Evolutionary conservation across 2,888 invertebrate species (phyloP).

Genomic region (Ophion ellenae): DNA sequence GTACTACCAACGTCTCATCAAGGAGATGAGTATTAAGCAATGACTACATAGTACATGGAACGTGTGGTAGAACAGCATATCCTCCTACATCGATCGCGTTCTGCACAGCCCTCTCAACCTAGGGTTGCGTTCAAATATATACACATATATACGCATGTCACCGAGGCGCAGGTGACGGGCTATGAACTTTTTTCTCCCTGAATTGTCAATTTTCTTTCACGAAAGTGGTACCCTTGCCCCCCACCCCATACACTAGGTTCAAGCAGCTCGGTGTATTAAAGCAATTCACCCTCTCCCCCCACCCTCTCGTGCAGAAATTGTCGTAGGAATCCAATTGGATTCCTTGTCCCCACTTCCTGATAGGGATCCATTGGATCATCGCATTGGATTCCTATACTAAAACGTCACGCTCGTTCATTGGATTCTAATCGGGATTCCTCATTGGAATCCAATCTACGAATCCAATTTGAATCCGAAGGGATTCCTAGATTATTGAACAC

Average conservation of each 20-base stretch:
- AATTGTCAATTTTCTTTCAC: constrained; percentile 71
- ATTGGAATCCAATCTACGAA: no score
- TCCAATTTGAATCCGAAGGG: no score
- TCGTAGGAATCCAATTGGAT: no score
- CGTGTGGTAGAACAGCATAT: constrained; percentile 45
- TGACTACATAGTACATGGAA: constrained; percentile 28
- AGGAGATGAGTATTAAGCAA: constrained; percentile 62
- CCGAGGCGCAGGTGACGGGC: constrained; percentile 71
- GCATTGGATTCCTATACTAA: no score
- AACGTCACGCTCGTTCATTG: no score
- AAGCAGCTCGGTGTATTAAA: constrained; percentile 14
- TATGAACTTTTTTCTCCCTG: constrained; percentile 65
- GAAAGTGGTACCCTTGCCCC: constrained; percentile 25
- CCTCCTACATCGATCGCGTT: constrained; percentile 61
- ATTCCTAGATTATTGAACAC: no score
- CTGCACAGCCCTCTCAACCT: constrained; percentile 33
- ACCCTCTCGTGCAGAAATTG: no score
- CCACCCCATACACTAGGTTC: background rate
- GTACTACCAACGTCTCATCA: constrained; percentile 48
- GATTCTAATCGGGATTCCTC: no score
- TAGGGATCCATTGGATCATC: no score
- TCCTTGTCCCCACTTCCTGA: no score
- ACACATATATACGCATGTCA: constrained; percentile 34
- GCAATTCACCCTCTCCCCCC: background rate
- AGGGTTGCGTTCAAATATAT: constrained; percentile 26